Evolutionary conservation across 2,113 vertebrate genomes (phyloP).

Genomic region (Zosterops pallidus): DNA sequence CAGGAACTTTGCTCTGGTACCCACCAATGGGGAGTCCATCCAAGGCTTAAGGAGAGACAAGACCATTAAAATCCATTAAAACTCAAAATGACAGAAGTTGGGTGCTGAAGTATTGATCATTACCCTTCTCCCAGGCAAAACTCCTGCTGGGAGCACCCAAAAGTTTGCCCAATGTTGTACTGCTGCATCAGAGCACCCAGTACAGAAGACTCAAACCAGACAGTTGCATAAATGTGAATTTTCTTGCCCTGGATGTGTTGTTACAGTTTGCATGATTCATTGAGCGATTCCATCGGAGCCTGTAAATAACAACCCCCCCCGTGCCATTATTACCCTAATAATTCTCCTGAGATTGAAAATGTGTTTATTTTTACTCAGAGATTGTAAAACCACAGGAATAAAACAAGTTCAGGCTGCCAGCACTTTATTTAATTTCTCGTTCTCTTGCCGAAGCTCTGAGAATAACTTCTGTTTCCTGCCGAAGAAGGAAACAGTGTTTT

Average conservation of each 20-base stretch:
- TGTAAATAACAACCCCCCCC: slow-evolving; percentile 10
- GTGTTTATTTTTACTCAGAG: slow-evolving; percentile 76
- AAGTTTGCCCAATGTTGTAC: not conserved
- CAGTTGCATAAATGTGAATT: not conserved
- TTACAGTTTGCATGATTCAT: not conserved
- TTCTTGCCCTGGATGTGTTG: not conserved
- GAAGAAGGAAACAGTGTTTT: slow-evolving; percentile 74
- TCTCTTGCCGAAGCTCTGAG: slow-evolving; percentile 58
- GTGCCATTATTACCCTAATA: slow-evolving; percentile 58
- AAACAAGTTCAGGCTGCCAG: slow-evolving; percentile 54
- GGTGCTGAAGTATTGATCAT: not conserved
- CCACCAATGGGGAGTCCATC: not conserved
- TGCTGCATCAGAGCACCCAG: not conserved
- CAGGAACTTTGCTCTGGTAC: not conserved
- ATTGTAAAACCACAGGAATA: slow-evolving; percentile 74
- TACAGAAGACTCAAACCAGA: not conserved
- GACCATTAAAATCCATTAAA: not conserved
- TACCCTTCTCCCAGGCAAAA: not conserved
- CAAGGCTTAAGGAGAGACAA: not conserved
- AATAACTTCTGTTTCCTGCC: slow-evolving; percentile 78
- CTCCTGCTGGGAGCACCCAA: not conserved
- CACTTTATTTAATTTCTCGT: slow-evolving; percentile 71
- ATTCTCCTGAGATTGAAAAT: slow-evolving; percentile 65
- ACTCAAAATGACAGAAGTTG: not conserved
- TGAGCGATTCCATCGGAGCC: not conserved